Conservation (phyloP, 2,888 invertebrate species). For the Drosophila demipolita region DNA sequence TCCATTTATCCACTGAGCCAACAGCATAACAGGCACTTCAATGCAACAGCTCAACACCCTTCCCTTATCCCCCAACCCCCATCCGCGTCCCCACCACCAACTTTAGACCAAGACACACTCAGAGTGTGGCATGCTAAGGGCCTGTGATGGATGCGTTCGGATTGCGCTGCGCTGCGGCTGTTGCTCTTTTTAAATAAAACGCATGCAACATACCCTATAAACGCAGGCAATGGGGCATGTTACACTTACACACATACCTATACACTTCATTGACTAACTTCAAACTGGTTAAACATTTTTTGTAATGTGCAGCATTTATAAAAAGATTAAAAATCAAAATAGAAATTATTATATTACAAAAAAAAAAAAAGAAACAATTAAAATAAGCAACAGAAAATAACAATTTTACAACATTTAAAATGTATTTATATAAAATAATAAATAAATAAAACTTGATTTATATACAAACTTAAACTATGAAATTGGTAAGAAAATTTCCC, state of each 20-base stretch:
- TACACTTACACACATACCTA: background rate
- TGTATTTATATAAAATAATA: background rate
- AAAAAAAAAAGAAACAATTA: background rate
- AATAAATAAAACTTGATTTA: background rate
- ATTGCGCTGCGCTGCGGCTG: constrained; percentile 49
- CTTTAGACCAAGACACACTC: constrained; percentile 8
- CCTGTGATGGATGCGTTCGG: constrained; percentile 60
- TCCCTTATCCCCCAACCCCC: background rate
- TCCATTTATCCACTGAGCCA: constrained; percentile 75
- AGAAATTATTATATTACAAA: background rate
- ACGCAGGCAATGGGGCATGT: background rate
- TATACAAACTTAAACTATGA: background rate
- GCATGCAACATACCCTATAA: constrained; percentile 24
- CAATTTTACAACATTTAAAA: background rate
- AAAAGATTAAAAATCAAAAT: background rate
- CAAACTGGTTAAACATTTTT: background rate
- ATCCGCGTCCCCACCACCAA: background rate
- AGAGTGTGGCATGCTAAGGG: constrained; percentile 46
- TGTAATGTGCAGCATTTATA: background rate
- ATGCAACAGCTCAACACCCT: constrained; percentile 50
- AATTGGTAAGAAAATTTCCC: background rate
- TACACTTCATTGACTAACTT: background rate
- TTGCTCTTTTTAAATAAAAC: constrained; percentile 48
- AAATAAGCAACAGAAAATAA: background rate
- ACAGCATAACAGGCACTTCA: constrained; percentile 52